Conservation (phyloP, 1,140 invertebrate species). For the Drosophila malerkotliana region DNA sequence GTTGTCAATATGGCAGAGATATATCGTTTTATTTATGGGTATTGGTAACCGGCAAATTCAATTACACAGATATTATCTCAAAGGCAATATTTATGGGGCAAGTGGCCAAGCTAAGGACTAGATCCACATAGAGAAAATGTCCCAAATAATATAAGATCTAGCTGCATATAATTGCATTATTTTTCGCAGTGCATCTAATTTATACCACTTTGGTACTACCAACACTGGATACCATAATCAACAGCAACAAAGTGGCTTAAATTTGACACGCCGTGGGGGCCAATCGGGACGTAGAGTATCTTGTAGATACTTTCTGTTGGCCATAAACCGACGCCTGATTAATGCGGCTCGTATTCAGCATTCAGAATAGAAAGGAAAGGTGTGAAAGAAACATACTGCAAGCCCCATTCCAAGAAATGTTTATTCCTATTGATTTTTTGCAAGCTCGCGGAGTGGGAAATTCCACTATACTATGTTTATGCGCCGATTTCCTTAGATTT, state of each 20-base stretch:
- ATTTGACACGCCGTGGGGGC: constrained; percentile 36
- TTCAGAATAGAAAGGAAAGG: constrained; percentile 43
- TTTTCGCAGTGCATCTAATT: constrained; percentile 19
- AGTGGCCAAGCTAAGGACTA: background rate
- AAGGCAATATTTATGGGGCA: constrained; percentile 20
- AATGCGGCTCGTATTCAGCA: constrained; percentile 28
- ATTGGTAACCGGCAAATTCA: constrained; percentile 44
- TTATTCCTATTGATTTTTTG: constrained; percentile 39
- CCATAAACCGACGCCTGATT: constrained; percentile 45
- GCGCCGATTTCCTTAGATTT: constrained; percentile 9
- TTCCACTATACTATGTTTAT: constrained; percentile 47
- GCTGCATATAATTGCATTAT: background rate
- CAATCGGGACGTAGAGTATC: constrained; percentile 20
- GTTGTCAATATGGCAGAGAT: constrained; percentile 18
- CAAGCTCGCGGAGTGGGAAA: constrained; percentile 8
- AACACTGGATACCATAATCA: constrained; percentile 4
- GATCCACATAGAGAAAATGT: background rate
- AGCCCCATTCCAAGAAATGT: constrained; percentile 29
- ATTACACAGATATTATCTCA: constrained; percentile 44
- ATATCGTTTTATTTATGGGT: constrained; percentile 34
- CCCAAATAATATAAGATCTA: background rate
- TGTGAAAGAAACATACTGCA: constrained; percentile 34
- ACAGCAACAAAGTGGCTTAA: constrained; percentile 28
- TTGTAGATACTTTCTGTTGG: constrained; percentile 27
- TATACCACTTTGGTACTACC: constrained; percentile 18